Evolutionary conservation across 2,888 invertebrate genomes (phyloP).

Genomic region (Trilocha varians): DNA sequence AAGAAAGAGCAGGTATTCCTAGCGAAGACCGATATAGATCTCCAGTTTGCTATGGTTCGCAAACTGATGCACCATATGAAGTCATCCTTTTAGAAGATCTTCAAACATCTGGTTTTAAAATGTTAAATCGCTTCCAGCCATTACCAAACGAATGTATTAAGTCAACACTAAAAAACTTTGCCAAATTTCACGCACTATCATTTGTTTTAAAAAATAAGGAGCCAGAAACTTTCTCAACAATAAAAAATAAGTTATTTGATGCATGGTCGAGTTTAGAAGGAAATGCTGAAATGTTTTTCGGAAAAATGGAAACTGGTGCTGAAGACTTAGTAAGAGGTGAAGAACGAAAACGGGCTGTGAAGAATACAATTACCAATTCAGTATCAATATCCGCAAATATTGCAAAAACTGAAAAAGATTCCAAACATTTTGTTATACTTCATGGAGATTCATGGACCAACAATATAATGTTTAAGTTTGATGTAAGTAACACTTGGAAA

Average conservation of each 20-base stretch:
- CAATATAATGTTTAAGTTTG: no score
- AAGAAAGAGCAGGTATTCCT: slow-evolving; percentile 19
- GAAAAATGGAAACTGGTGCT: not conserved
- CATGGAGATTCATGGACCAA: slow-evolving; percentile 37
- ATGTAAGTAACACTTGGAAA: slow-evolving; percentile 12
- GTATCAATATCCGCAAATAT: slow-evolving; percentile 8
- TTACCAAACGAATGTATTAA: slow-evolving; percentile 20
- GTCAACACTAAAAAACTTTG: slow-evolving; percentile 24
- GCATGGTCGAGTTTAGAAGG: slow-evolving; percentile 6
- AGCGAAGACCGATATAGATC: slow-evolving; percentile 21
- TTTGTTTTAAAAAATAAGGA: slow-evolving; percentile 26
- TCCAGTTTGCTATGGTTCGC: slow-evolving; percentile 28
- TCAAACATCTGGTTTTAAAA: slow-evolving; percentile 16
- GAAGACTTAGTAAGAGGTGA: slow-evolving; percentile 11
- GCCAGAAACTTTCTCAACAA: slow-evolving; percentile 14
- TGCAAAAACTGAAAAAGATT: slow-evolving; percentile 12
- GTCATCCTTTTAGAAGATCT: slow-evolving; percentile 35
- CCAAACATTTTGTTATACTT: slow-evolving; percentile 22
- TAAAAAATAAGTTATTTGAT: slow-evolving; percentile 13
- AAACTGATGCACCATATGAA: slow-evolving; percentile 24
- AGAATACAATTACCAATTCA: slow-evolving; percentile 5
- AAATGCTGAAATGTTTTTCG: not conserved
- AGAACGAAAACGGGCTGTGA: slow-evolving; percentile 10
- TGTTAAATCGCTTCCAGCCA: slow-evolving; percentile 24
- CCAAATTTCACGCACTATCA: slow-evolving; percentile 26